Base-by-base conservation (phyloP, 2,797 vertebrate genomes). In the Perodicticus potto region DNA sequence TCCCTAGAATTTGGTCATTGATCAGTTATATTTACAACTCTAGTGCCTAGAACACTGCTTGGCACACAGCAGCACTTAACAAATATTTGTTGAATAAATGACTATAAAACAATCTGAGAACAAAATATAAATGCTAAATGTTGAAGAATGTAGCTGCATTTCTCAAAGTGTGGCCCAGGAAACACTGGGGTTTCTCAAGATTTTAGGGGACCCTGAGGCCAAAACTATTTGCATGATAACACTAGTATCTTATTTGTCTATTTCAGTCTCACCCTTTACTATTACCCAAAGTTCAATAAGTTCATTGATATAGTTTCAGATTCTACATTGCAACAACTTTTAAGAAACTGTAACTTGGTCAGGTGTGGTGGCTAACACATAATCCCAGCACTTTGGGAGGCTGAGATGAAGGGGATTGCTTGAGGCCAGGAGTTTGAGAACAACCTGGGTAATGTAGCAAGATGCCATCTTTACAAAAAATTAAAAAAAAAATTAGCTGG, bases 261-360 rank as follows among this genome's bases (percentile, higher is more conserved):
- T 83, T 86, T 89, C 16, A n/a, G 12, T 86, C 45, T 70, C 37
- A 70, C 77, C 61, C 61, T 92, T 43, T 59, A 43, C 45, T 86
- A 72, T 45, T 59, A 32, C 25, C 65, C 17, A 67, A 43, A 80
- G 23, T 70, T 67, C 45, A 69, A 57, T 40, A 81, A 34, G 17
- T 81, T 89, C n/a, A 49, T 29, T 49, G 19, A 74, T 32, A 43
- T 11, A 8, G 32, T 77, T 97, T 81, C 55, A 89, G 81, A 91
- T 76, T 65, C 73, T n/a, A 88, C 27, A 27, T 77, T 61, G 55
- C 9, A 67, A 82, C 16, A 77, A 65, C 37, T 10, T 61, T 86
- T 53, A 86, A 89, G 59, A 78, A 86, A 72, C 11, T 82, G 43
- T 17, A 43, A 86, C 17, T 69, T 20, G 65, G 32, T n/a, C 65